Conservation (phyloP, 2,797 vertebrate species). For the Cirrhinus molitorella region DNA sequence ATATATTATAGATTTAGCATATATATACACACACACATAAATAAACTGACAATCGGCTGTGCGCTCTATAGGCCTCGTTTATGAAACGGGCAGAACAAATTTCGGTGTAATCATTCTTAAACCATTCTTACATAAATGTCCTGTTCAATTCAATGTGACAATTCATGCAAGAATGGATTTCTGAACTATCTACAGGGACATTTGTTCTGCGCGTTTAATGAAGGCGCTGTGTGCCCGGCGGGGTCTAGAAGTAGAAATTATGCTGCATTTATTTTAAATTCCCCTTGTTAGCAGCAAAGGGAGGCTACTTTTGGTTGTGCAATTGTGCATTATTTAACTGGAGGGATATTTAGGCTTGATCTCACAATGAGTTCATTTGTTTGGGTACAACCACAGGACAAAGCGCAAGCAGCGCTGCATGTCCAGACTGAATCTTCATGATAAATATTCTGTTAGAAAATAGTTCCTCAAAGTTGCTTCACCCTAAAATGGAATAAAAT, state of each 20-base stretch:
- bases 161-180: constrained; percentile 14
- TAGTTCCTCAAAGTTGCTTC: not conserved
- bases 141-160: not conserved
- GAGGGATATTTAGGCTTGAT: constrained; percentile 16
- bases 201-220: constrained; percentile 13
- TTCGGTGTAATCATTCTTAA: not conserved
- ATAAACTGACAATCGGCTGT: not conserved
- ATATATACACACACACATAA: constrained; percentile 23
- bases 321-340: constrained; percentile 36
- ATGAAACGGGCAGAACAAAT: not conserved
- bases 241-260: constrained; percentile 18
- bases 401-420: not conserved
- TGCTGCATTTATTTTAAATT: constrained; percentile 19
- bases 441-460: not conserved
- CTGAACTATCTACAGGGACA: constrained; percentile 8
- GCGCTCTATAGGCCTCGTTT: not conserved
- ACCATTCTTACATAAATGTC: not conserved
- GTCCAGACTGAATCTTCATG: not conserved
- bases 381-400: not conserved
- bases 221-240: constrained; percentile 2
- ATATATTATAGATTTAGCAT: constrained; percentile 44
- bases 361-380: constrained; percentile 14
- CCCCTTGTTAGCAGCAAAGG: constrained; percentile 3
- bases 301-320: constrained; percentile 43
- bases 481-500: not conserved